Conservation (phyloP, 2,888 invertebrate genomes). For the Mythimna impura region DNA sequence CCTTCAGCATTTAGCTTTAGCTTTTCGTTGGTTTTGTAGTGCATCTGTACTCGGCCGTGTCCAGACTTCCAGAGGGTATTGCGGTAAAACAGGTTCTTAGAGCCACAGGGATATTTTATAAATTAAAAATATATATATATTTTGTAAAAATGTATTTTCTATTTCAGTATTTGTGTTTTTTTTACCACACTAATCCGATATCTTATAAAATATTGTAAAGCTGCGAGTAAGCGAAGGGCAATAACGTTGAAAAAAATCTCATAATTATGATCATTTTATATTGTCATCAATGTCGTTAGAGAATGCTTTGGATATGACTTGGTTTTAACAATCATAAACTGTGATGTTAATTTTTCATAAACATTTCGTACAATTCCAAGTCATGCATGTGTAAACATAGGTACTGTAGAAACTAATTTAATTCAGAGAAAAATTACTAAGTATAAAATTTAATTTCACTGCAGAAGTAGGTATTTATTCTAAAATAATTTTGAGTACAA, state of each 20-base stretch:
- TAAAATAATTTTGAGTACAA: conserved; percentile 6
- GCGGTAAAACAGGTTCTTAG: not conserved
- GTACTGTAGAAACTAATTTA: too few species aligned
- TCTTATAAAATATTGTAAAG: conserved; percentile 1
- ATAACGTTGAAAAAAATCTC: too few species aligned
- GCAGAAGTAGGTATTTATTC: not conserved
- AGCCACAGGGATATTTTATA: too few species aligned
- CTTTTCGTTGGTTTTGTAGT: not conserved
- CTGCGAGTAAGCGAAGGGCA: not conserved
- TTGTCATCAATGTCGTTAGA: too few species aligned
- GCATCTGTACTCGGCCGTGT: not conserved
- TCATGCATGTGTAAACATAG: too few species aligned
- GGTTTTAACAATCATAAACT: too few species aligned
- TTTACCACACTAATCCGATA: conserved; percentile 1
- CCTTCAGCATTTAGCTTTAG: not conserved
- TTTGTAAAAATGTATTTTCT: conserved; percentile 2
- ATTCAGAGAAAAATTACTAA: too few species aligned
- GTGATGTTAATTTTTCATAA: too few species aligned
- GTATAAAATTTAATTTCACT: not conserved
- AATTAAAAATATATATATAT: conserved; percentile 3
- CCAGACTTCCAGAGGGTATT: too few species aligned
- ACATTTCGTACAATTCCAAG: too few species aligned
- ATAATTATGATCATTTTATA: too few species aligned
- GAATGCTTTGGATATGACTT: too few species aligned
- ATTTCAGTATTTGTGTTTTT: not conserved